These are phyloP conservation scores for Campylomormyrus numenius DNA, from an alignment of 2,113 vertebrate species.

Conservation along the genomic window DNA sequence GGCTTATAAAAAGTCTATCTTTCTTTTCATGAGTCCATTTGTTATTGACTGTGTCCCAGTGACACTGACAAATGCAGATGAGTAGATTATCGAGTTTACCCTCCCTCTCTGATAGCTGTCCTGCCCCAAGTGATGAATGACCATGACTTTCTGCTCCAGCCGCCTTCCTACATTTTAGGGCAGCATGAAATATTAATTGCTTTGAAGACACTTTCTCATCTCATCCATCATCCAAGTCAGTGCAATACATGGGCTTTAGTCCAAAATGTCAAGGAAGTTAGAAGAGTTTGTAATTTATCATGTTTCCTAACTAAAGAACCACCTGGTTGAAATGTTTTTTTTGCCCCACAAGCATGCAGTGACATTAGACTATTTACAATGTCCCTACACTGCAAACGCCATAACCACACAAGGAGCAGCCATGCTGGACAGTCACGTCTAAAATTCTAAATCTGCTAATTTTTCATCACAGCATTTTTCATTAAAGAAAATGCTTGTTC, in stretches of 20 bases:
- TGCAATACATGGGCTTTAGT: neutral
- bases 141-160: neutral
- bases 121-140: neutral
- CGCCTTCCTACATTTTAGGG: neutral
- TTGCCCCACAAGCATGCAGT: neutral
- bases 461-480: neutral
- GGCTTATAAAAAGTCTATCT: neutral
- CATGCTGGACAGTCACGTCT: neutral
- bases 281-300: neutral
- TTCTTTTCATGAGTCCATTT: neutral
- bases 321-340: neutral
- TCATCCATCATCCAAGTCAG: neutral
- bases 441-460: neutral
- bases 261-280: neutral
- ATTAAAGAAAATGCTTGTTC: neutral
- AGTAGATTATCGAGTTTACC: neutral
- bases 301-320: neutral
- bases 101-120: too few species aligned
- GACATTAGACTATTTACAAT: neutral
- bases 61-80: neutral
- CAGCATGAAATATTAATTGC: slow-evolving; percentile 2
- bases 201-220: neutral
- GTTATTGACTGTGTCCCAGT: neutral
- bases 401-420: neutral
- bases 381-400: neutral